Conservation (phyloP, 2,888 invertebrate species). For the Drosophila phalerata region DNA sequence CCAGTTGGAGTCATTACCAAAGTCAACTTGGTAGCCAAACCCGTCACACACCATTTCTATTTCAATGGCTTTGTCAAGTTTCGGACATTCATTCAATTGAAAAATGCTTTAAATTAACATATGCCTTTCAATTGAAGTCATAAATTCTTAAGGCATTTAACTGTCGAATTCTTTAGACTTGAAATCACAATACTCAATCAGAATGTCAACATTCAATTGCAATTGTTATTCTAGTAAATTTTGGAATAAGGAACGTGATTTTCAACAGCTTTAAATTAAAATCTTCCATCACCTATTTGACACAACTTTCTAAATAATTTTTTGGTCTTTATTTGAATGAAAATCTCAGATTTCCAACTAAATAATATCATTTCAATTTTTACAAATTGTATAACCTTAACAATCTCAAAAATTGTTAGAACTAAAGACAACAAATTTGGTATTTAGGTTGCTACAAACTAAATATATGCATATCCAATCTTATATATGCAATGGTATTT, state of each 20-base stretch:
- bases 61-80: constrained; percentile 20
- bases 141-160: constrained; percentile 22
- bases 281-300: not conserved
- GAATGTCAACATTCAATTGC: constrained; percentile 7
- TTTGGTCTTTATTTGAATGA: not conserved
- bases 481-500: no score
- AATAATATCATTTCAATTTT: no score
- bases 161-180: constrained; percentile 10
- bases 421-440: no score
- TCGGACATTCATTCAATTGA: constrained; percentile 8
- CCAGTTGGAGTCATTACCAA: constrained; percentile 36
- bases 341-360: not conserved
- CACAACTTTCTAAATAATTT: not conserved
- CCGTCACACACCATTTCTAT: constrained; percentile 17
- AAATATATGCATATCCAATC: no score
- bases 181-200: constrained; percentile 5
- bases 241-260: not conserved
- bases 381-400: no score
- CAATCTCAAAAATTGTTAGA: no score
- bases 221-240: constrained; percentile 4
- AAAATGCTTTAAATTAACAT: constrained; percentile 22
- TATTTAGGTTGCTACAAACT: no score
- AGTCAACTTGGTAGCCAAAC: constrained; percentile 22
- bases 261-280: not conserved
- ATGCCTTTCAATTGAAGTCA: constrained; percentile 12